Evolutionary conservation across 1,140 invertebrate genomes (phyloP), one percentile per base, ranked within the genome.

Genomic region (Heliconius hermathena): DNA sequence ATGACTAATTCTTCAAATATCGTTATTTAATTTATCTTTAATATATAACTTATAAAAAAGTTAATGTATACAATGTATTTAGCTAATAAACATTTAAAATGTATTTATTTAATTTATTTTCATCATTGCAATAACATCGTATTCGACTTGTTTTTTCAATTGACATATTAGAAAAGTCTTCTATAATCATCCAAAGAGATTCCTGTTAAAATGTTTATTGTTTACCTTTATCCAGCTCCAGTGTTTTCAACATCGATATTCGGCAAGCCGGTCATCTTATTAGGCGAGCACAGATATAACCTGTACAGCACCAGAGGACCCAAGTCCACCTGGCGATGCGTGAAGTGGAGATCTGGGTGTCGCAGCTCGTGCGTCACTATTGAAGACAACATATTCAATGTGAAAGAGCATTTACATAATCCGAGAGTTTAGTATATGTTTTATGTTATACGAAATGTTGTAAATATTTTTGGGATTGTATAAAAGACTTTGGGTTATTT

Each of bases 221-320:
- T 4, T 70, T 16, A 41, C 0, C 36, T 66, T 36, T 73, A n/a
- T 82, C 16, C n/a, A 57, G 60, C 74, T 54, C 78, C 78, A 71
- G 73, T 71, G 41, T 79, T 78, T 41, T 74, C 76, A 5, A 81
- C 71, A 22, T 89, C 86, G 1, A 77, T 66, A n/a, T 81, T 71
- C 13, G 87, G 86, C 8, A 83, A 81, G 38, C 85, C 85, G 13
- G 81, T 84, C 4, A 73, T 89, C 3, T 29, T 86, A 1, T 46
- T 84, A 1, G 73, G 76, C 16, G 71, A 81, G 1, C 38, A 82
- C 11, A 80, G 82, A 8, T 88, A 84, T 49, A 86, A 89, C 41
- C 71, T 80, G 66, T 77, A 74, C 16, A 81, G 70, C 13, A 5
- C 18, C 9, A n/a, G 73, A 11, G 79, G 80, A 3, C 54, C 33